These are phyloP conservation scores for Trimorus sp. DNA, from an alignment of 2,888 invertebrate genomes.

Conservation along the genomic window DNA sequence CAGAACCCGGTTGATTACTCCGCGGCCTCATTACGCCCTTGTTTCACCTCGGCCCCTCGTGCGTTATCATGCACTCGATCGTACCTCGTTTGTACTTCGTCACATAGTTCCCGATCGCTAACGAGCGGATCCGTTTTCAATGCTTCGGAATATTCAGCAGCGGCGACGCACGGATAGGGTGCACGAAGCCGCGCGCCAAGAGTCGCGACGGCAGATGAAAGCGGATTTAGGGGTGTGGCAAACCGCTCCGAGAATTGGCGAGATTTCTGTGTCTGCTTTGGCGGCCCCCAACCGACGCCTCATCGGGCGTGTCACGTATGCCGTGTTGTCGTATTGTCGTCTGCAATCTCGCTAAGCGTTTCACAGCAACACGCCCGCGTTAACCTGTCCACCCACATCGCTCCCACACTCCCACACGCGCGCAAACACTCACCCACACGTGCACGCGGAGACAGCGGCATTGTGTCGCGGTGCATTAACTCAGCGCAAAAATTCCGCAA, in stretches of 20 bases:
- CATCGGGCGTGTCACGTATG: slow-evolving; percentile 81
- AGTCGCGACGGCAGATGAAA: slow-evolving; percentile 65
- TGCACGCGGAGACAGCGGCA: not conserved
- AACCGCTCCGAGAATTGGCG: slow-evolving; percentile 80
- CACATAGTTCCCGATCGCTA: slow-evolving; percentile 64
- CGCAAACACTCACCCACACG: slow-evolving; percentile 66
- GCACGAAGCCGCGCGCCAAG: slow-evolving; percentile 55
- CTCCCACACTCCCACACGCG: slow-evolving; percentile 3
- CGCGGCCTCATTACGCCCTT: not conserved
- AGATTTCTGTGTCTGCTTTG: slow-evolving; percentile 79
- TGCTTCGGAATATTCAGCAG: slow-evolving; percentile 67
- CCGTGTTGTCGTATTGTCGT: slow-evolving; percentile 81
- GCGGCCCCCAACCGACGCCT: slow-evolving; percentile 72
- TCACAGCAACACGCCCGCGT: slow-evolving; percentile 76
- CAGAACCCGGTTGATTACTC: no score
- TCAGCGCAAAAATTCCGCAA: slow-evolving; percentile 48
- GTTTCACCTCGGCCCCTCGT: not conserved
- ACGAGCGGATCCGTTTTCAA: slow-evolving; percentile 68
- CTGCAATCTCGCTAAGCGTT: slow-evolving; percentile 82
- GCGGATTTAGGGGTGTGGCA: slow-evolving; percentile 76
- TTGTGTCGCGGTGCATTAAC: slow-evolving; percentile 47
- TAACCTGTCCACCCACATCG: slow-evolving; percentile 79
- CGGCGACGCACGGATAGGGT: slow-evolving; percentile 46
- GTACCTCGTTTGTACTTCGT: slow-evolving; percentile 59
- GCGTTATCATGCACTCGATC: slow-evolving; percentile 48